These are phyloP conservation scores for Drosophila subobscura DNA, from an alignment of 1,140 invertebrate species.

Conservation along the genomic window DNA sequence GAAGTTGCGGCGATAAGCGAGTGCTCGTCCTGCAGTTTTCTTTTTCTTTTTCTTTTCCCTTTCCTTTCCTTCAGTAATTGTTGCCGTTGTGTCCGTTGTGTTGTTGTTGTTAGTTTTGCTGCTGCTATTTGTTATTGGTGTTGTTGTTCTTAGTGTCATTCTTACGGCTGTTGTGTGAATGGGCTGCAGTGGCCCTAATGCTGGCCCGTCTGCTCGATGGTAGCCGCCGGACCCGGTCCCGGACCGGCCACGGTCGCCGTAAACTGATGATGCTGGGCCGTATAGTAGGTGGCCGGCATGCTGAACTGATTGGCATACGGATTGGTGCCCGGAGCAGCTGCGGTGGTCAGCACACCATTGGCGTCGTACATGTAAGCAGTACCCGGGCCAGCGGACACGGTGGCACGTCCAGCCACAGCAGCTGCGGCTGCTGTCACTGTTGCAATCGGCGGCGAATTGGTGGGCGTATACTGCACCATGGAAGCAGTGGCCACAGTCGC, in stretches of 20 bases:
- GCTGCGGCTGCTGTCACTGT: slow-evolving; percentile 66
- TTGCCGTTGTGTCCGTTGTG: background rate
- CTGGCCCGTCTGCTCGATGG: slow-evolving; percentile 67
- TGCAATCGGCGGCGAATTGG: slow-evolving; percentile 77
- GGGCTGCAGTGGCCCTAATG: slow-evolving; percentile 43
- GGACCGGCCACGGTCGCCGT: slow-evolving; percentile 65
- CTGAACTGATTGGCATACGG: slow-evolving; percentile 78
- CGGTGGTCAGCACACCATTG: slow-evolving; percentile 69
- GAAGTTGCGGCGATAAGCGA: too few relatives aligned
- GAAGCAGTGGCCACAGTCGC: slow-evolving; percentile 52
- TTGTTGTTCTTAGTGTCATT: slow-evolving; percentile 9
- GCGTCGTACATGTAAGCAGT: slow-evolving; percentile 78
- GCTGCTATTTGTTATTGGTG: slow-evolving; percentile 9
- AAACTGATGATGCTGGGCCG: slow-evolving; percentile 74
- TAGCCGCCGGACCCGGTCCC: slow-evolving; percentile 63
- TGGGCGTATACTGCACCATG: slow-evolving; percentile 69
- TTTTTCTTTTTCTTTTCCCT: slow-evolving; percentile 1
- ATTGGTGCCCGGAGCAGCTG: slow-evolving; percentile 71
- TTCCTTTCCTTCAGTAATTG: background rate
- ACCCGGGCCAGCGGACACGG: slow-evolving; percentile 53
- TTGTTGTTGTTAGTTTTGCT: background rate
- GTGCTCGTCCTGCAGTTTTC: slow-evolving; percentile 10
- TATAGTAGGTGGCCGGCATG: slow-evolving; percentile 73
- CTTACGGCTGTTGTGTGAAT: slow-evolving; percentile 3
- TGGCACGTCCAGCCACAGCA: slow-evolving; percentile 53